Percentiles rank a stretch among this genome's conserved stretches.
These are phyloP conservation scores for Pheosia tremula DNA, from an alignment of 2,888 invertebrate species.

Conservation along the genomic window DNA sequence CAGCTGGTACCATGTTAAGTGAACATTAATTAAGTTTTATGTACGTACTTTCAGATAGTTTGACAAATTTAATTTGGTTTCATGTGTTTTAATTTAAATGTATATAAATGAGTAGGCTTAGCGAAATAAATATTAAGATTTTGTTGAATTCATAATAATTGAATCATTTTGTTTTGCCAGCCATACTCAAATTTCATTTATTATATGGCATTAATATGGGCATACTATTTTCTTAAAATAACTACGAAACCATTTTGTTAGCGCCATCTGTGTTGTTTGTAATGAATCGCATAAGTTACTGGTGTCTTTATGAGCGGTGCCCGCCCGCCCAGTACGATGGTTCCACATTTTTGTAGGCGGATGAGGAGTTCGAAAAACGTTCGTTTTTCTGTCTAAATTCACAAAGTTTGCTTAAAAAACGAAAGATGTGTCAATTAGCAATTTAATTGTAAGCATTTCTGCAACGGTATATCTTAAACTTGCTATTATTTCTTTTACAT, in stretches of 20 bases:
- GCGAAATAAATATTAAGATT: too few species aligned
- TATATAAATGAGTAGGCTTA: too few species aligned
- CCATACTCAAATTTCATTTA: too few species aligned
- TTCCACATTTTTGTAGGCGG: neutral
- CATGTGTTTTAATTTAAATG: slow-evolving; percentile 4
- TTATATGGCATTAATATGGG: too few species aligned
- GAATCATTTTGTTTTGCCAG: too few species aligned
- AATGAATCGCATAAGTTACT: neutral
- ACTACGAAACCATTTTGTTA: neutral
- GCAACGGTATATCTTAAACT: too few species aligned
- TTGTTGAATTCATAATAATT: too few species aligned
- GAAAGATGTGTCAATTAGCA: neutral
- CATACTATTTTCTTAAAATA: too few species aligned
- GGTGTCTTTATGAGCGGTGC: too few species aligned
- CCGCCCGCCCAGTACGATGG: neutral
- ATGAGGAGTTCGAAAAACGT: neutral
- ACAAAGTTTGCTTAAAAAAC: neutral
- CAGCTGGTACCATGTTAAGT: slow-evolving; percentile 28
- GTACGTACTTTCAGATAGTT: slow-evolving; percentile 27
- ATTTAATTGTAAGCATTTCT: too few species aligned
- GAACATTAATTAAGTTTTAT: slow-evolving; percentile 42
- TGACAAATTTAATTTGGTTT: slow-evolving; percentile 12
- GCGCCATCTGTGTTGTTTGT: neutral
- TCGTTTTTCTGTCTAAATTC: neutral
- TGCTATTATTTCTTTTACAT: too few species aligned